A percentile compares a stretch with the other conserved stretches of the same genome.
Evolutionary conservation across 2,888 invertebrate species (phyloP).

Genomic region (Autographa pulchrina): DNA sequence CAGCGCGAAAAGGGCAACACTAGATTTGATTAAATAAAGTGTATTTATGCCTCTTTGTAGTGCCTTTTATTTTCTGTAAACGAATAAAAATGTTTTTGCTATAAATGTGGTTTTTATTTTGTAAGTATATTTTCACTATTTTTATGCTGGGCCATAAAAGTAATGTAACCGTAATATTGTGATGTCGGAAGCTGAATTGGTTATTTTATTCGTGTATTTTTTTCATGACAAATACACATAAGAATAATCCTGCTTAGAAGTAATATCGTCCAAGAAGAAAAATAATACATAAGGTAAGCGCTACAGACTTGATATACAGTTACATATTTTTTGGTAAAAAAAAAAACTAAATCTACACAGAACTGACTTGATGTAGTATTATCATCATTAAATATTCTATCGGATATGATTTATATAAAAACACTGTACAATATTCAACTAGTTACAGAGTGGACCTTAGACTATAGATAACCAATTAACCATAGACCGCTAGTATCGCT

Average conservation of each 20-base stretch:
- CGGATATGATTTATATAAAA: no score
- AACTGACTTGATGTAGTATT: no score
- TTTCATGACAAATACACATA: neutral
- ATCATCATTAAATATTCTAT: no score
- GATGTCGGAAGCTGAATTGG: neutral
- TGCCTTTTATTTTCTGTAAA: constrained; percentile 45
- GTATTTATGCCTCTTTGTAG: constrained; percentile 45
- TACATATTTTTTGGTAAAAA: no score
- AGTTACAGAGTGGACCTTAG: no score
- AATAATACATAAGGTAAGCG: neutral
- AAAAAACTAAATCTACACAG: no score
- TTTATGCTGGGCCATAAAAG: constrained; percentile 2
- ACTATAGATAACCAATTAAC: no score
- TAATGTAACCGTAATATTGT: constrained; percentile 1
- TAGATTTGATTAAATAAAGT: constrained; percentile 55
- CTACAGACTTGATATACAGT: no score
- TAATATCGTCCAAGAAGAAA: neutral
- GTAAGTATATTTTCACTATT: constrained; percentile 19
- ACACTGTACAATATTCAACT: no score
- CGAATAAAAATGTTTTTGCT: constrained; percentile 32
- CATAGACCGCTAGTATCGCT: no score
- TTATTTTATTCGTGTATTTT: neutral
- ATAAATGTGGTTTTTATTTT: constrained; percentile 23
- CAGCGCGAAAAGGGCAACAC: constrained; percentile 38
- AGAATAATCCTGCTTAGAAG: neutral